These are phyloP conservation scores for Crocodylus rhombifer DNA, from an alignment of 2,797 vertebrate species.

Conservation along the genomic window DNA sequence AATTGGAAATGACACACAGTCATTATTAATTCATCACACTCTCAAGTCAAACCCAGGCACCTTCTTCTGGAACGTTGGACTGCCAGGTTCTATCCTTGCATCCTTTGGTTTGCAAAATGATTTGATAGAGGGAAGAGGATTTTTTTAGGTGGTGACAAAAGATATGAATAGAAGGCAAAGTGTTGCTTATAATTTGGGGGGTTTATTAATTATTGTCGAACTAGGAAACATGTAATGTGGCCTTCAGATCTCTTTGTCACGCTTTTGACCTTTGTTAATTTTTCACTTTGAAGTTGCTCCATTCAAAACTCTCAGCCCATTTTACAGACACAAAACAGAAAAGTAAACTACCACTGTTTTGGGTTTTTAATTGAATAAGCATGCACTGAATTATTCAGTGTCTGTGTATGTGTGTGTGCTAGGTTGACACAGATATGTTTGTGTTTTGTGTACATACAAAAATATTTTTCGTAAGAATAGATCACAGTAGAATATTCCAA, in stretches of 20 bases:
- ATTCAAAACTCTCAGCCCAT: neutral
- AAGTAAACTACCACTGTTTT: neutral
- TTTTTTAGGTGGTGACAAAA: neutral
- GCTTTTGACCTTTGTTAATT: neutral
- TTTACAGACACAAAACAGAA: neutral
- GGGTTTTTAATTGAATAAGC: neutral
- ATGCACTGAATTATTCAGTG: too few species aligned
- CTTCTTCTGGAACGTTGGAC: neutral
- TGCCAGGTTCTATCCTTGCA: neutral
- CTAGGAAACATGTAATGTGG: neutral
- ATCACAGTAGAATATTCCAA: neutral
- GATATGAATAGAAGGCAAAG: neutral
- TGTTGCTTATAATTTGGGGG: neutral
- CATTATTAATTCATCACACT: neutral
- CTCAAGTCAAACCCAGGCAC: neutral
- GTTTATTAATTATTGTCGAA: neutral
- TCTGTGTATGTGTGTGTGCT: neutral
- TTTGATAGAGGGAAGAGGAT: neutral
- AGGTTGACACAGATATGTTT: neutral
- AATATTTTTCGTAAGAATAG: neutral
- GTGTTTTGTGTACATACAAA: neutral
- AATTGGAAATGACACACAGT: neutral
- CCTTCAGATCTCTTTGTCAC: neutral
- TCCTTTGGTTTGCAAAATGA: neutral
- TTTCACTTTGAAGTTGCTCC: neutral